Percentiles rank a stretch among this genome's conserved stretches.
Conservation (phyloP, 2,113 vertebrate species). For the Tapirus terrestris region DNA sequence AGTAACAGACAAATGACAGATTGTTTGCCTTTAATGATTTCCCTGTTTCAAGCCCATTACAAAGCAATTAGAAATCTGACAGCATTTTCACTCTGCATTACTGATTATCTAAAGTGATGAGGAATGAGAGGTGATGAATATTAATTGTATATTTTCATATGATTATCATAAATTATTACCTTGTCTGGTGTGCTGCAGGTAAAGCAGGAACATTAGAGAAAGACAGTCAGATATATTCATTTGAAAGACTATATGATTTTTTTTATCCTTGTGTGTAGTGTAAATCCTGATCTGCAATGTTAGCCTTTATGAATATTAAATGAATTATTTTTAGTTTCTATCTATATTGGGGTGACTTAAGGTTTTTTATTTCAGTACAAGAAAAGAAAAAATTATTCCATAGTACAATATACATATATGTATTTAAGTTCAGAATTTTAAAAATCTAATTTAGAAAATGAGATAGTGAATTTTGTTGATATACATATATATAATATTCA, state of each 20-base stretch:
- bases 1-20: constrained; percentile 95
- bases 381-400: constrained; percentile 44
- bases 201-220: constrained; percentile 84
- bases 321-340: constrained; percentile 57
- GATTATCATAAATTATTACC: constrained; percentile 95
- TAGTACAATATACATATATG: background rate
- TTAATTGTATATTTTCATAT: constrained; percentile 94
- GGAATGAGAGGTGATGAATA: constrained; percentile 93
- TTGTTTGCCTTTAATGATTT: constrained; percentile 94
- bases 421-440: constrained; percentile 47
- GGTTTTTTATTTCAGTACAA: constrained; percentile 19
- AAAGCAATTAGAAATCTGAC: constrained; percentile 95
- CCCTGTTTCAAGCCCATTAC: constrained; percentile 92
- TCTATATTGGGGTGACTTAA: constrained; percentile 45
- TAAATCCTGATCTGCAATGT: constrained; percentile 60
- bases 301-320: constrained; percentile 75
- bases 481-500: background rate
- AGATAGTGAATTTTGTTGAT: constrained; percentile 15
- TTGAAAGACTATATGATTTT: constrained; percentile 83
- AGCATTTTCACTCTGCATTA: constrained; percentile 93
- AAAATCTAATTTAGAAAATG: constrained; percentile 48
- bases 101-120: constrained; percentile 93
- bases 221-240: constrained; percentile 87
- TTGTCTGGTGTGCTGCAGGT: constrained; percentile 89
- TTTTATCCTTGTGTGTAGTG: constrained; percentile 73